Evolutionary conservation across 2,888 invertebrate species (phyloP).

Genomic region (Arrhopalites spinosus): DNA sequence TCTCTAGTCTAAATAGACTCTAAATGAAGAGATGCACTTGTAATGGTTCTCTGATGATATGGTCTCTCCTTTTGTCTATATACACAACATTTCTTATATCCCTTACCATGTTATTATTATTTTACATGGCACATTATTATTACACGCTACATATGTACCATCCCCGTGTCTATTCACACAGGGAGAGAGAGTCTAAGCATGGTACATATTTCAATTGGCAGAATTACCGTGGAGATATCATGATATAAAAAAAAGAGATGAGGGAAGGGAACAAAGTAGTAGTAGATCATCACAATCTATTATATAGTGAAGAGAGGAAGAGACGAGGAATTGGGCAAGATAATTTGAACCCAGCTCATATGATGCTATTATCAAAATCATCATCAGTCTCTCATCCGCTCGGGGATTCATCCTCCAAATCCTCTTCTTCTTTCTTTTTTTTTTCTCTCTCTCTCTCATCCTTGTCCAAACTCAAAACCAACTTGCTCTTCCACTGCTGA

Average conservation of each 20-base stretch:
- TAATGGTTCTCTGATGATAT: too few relatives aligned
- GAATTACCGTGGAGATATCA: not conserved
- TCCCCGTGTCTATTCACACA: not conserved
- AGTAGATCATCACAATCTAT: constrained; percentile 13
- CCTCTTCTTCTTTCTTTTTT: not conserved
- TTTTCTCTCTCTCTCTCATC: constrained; percentile 6
- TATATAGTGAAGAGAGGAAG: not conserved
- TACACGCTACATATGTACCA: not conserved
- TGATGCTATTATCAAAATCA: constrained; percentile 25
- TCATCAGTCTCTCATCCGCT: constrained; percentile 18
- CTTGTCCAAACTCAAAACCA: too few relatives aligned
- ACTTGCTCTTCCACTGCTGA: too few relatives aligned
- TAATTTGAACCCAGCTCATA: constrained; percentile 39
- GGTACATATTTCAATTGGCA: constrained; percentile 17
- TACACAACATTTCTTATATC: not conserved
- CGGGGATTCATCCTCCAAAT: constrained; percentile 9
- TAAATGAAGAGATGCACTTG: too few relatives aligned
- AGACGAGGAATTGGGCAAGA: constrained; percentile 38
- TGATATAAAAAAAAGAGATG: not conserved
- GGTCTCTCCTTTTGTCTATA: not conserved
- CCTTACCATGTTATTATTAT: too few relatives aligned
- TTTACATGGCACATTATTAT: too few relatives aligned
- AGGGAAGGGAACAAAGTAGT: not conserved
- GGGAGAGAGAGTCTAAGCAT: not conserved
- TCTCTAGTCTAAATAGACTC: too few relatives aligned